These are phyloP conservation scores for Xylocopa sonorina DNA, from an alignment of 1,140 invertebrate species.

Conservation along the genomic window DNA sequence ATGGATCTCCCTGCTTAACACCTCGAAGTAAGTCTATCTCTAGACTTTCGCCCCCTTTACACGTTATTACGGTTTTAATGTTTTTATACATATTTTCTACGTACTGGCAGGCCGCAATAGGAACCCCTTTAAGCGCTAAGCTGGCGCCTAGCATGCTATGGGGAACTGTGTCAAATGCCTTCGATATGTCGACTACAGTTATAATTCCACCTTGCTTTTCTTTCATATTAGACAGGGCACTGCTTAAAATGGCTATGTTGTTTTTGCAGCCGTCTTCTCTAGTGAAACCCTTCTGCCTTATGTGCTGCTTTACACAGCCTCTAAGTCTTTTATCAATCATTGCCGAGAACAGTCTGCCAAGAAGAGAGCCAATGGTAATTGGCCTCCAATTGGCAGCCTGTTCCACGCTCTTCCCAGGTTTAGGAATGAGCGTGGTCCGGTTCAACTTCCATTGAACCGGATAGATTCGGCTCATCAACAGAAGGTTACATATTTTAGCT, in stretches of 20 bases:
- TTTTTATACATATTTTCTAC: conserved; percentile 25
- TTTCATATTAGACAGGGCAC: not conserved
- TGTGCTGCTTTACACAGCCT: not conserved
- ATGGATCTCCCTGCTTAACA: conserved; percentile 68
- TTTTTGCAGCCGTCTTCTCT: not conserved
- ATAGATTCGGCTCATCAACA: not conserved
- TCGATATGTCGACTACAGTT: conserved; percentile 55
- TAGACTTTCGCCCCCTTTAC: not conserved
- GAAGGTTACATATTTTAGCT: not conserved
- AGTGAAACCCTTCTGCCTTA: conserved; percentile 12
- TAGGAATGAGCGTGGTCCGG: not conserved
- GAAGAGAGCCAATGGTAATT: not conserved
- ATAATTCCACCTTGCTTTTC: not conserved
- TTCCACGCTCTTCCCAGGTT: not conserved
- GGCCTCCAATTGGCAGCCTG: not conserved
- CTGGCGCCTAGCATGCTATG: conserved; percentile 48
- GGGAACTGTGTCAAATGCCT: conserved; percentile 76
- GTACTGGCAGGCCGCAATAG: not conserved
- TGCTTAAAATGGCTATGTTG: not conserved
- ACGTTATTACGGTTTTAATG: not conserved
- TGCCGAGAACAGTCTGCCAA: not conserved
- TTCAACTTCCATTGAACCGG: not conserved
- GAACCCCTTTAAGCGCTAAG: conserved; percentile 33
- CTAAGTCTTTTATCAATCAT: not conserved
- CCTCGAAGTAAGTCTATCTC: conserved; percentile 18